A percentile compares a stretch with the other conserved stretches of the same genome.
Evolutionary conservation across 2,797 vertebrate species (phyloP).

Genomic region (Danio kyathit): DNA sequence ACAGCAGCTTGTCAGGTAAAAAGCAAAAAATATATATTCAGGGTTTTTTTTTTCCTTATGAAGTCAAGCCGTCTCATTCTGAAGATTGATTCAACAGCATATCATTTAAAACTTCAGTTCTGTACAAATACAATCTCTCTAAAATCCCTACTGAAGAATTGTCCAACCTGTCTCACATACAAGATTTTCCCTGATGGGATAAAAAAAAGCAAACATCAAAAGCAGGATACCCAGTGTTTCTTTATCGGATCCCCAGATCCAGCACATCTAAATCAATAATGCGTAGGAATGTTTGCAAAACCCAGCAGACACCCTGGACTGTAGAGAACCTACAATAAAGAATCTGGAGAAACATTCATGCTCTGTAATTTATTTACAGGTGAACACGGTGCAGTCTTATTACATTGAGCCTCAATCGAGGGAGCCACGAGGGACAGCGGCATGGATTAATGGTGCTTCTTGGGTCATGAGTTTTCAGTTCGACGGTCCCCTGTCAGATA

Average conservation of each 20-base stretch:
- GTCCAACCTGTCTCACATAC: slow-evolving; percentile 7
- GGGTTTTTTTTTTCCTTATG: slow-evolving; percentile 16
- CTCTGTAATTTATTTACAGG: slow-evolving; percentile 74
- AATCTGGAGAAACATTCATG: slow-evolving; percentile 64
- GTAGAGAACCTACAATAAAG: slow-evolving; percentile 62
- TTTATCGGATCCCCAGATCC: slow-evolving; percentile 22
- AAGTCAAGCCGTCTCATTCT: slow-evolving; percentile 27
- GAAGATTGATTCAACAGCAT: slow-evolving; percentile 22
- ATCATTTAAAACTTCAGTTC: slow-evolving; percentile 30
- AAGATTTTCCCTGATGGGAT: slow-evolving; percentile 50
- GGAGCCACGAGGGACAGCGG: slow-evolving; percentile 67
- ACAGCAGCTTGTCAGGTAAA: not conserved
- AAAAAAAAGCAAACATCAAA: slow-evolving; percentile 53
- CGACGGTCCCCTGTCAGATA: slow-evolving; percentile 72
- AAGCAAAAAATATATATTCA: not conserved
- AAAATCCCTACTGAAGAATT: slow-evolving; percentile 26
- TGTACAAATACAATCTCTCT: slow-evolving; percentile 11
- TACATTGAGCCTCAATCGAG: slow-evolving; percentile 68
- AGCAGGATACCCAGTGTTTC: slow-evolving; percentile 37
- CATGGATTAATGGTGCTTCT: slow-evolving; percentile 72
- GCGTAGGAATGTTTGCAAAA: slow-evolving; percentile 65
- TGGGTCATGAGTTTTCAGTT: slow-evolving; percentile 69
- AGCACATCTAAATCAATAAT: slow-evolving; percentile 68
- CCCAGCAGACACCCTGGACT: slow-evolving; percentile 59
- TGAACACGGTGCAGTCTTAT: slow-evolving; percentile 75